Evolutionary conservation across 1,140 invertebrate genomes (phyloP).

Genomic region (Araneus ventricosus): DNA sequence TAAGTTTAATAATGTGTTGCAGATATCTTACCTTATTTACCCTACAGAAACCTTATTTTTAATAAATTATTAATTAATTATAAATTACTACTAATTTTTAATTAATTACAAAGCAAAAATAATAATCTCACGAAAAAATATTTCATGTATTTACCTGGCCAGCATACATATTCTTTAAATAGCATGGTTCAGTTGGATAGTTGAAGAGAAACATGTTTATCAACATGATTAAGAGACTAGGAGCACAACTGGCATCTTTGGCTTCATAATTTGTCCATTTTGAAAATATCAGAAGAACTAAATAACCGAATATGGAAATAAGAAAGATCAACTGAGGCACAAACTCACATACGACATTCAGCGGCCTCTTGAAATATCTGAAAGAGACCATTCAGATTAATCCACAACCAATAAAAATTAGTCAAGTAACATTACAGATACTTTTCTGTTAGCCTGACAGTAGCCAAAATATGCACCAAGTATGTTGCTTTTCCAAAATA

Average conservation of each 20-base stretch:
- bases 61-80: no score
- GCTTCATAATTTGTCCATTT: constrained; percentile 92
- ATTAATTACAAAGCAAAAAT: no score
- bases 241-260: constrained; percentile 82
- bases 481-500: no score
- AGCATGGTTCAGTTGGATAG: constrained; percentile 78
- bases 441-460: no score
- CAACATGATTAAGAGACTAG: constrained; percentile 84
- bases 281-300: constrained; percentile 92
- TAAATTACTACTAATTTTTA: no score
- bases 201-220: constrained; percentile 85
- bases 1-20: no score
- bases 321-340: constrained; percentile 96
- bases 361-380: constrained; percentile 76
- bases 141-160: constrained; percentile 78
- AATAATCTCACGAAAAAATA: not conserved
- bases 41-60: no score
- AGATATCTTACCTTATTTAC: no score
- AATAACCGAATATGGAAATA: constrained; percentile 93
- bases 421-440: no score
- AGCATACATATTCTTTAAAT: constrained; percentile 78
- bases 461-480: no score
- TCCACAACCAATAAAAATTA: no score
- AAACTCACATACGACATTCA: constrained; percentile 94
- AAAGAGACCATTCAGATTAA: not conserved